A percentile compares a stretch with the other conserved stretches of the same genome.
Conservation (phyloP, 2,888 invertebrate genomes). For the Nycteola revayana region DNA sequence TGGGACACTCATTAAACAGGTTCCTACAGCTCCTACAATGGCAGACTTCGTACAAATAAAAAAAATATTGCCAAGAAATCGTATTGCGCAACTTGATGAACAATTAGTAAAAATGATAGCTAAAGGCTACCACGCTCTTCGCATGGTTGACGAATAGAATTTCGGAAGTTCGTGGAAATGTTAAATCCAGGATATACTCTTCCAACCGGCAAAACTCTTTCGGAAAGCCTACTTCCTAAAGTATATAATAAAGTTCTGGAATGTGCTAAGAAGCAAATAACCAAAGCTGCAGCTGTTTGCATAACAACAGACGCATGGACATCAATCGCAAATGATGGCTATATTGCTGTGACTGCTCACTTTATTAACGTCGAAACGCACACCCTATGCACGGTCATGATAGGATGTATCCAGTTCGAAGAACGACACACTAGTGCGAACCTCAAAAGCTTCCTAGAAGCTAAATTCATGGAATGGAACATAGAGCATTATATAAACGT, state of each 20-base stretch:
- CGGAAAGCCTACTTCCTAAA: background rate
- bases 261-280: slow-evolving; percentile 3
- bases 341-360: slow-evolving; percentile 9
- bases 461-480: slow-evolving; percentile 7
- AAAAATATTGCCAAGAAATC: too few relatives aligned
- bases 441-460: slow-evolving; percentile 2
- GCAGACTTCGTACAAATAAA: too few relatives aligned
- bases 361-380: slow-evolving; percentile 3
- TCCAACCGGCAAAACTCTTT: background rate
- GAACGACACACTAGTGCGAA: slow-evolving; percentile 10
- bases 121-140: slow-evolving; percentile 17
- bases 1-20: too few relatives aligned
- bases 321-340: slow-evolving; percentile 4
- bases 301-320: slow-evolving; percentile 12
- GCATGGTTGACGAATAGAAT: slow-evolving; percentile 14
- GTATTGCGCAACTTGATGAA: slow-evolving; percentile 5
- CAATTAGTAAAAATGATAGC: slow-evolving; percentile 15
- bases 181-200: background rate
- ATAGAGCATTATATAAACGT: background rate
- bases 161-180: background rate
- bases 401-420: slow-evolving; percentile 12
- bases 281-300: slow-evolving; percentile 12
- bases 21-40: too few relatives aligned
- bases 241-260: slow-evolving; percentile 1
- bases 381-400: slow-evolving; percentile 9